Conservation (phyloP, 2,888 invertebrate genomes). For the Melanargia galathea region DNA sequence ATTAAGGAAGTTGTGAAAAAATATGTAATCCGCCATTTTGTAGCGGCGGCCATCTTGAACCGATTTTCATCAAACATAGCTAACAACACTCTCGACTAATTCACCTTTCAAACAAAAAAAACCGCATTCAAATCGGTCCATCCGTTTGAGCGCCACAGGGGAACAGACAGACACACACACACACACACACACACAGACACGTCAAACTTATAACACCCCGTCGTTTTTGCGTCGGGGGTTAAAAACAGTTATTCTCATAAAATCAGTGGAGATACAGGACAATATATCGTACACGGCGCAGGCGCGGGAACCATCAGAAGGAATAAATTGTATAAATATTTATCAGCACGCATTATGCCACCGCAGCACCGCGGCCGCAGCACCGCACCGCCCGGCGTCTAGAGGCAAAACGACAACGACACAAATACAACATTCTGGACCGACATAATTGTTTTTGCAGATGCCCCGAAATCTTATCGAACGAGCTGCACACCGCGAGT, state of each 20-base stretch:
- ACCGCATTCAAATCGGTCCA: too few species aligned
- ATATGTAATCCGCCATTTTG: too few species aligned
- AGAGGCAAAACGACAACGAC: conserved; percentile 61
- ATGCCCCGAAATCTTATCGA: conserved; percentile 66
- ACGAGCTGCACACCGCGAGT: conserved; percentile 66
- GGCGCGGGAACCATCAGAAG: conserved; percentile 39
- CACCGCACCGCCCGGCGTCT: conserved; percentile 56
- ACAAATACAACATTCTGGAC: conserved; percentile 67
- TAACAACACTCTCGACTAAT: too few species aligned
- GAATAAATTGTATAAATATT: conserved; percentile 79
- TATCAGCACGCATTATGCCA: conserved; percentile 70
- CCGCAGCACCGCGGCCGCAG: conserved; percentile 51
- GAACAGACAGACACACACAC: too few species aligned
- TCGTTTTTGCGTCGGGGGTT: too few species aligned
- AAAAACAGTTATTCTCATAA: conserved; percentile 8
- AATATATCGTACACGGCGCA: conserved; percentile 9
- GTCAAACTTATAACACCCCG: too few species aligned
- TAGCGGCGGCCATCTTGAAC: too few species aligned
- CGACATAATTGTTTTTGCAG: conserved; percentile 76
- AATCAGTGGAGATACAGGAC: conserved; percentile 9
- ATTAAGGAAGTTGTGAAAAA: too few species aligned
- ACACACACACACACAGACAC: too few species aligned
- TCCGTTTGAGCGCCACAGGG: too few species aligned
- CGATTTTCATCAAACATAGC: too few species aligned
- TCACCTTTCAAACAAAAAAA: too few species aligned